phyloP scores from a whole-genome alignment of 1,140 invertebrate genomes.

The Atopsyche davidsoni region DNA sequence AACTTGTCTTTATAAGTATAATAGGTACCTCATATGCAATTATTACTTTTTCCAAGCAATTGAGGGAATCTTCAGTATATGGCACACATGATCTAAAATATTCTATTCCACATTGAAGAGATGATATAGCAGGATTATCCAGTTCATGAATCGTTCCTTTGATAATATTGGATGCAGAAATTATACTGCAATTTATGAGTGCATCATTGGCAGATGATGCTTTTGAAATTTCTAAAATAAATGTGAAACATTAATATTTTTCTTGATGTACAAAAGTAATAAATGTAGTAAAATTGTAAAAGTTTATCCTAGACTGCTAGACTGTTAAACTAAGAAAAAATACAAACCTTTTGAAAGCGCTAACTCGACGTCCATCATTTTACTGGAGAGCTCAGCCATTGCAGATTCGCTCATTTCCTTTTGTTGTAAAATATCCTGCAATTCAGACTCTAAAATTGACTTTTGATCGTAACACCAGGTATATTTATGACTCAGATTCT shows the following conservation, averaged over 20 bases:
- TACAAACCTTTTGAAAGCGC: conserved; percentile 41
- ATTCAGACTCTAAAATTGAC: conserved; percentile 56
- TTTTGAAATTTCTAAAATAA: conserved; percentile 24
- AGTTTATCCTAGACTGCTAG: neutral
- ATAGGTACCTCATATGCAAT: conserved; percentile 19
- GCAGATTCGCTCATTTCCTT: conserved; percentile 58
- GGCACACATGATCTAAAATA: conserved; percentile 50
- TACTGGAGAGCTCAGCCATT: conserved; percentile 43
- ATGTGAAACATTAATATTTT: neutral
- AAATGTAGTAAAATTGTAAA: neutral
- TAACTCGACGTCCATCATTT: conserved; percentile 37
- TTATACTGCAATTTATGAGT: conserved; percentile 39
- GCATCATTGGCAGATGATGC: conserved; percentile 12
- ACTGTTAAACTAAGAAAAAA: conserved; percentile 11
- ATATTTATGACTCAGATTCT: conserved; percentile 41
- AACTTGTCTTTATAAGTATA: neutral
- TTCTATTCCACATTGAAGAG: conserved; percentile 63
- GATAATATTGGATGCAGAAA: conserved; percentile 55
- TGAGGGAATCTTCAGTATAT: conserved; percentile 13
- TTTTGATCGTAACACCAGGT: conserved; percentile 50
- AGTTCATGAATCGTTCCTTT: conserved; percentile 57
- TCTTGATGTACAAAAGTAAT: neutral
- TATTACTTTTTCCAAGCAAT: conserved; percentile 16
- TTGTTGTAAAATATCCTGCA: conserved; percentile 59
- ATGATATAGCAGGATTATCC: conserved; percentile 64